A percentile compares a stretch with the other conserved stretches of the same genome.
phyloP scores from a whole-genome alignment of 2,113 vertebrate species.

The Toxotes chatareus region DNA sequence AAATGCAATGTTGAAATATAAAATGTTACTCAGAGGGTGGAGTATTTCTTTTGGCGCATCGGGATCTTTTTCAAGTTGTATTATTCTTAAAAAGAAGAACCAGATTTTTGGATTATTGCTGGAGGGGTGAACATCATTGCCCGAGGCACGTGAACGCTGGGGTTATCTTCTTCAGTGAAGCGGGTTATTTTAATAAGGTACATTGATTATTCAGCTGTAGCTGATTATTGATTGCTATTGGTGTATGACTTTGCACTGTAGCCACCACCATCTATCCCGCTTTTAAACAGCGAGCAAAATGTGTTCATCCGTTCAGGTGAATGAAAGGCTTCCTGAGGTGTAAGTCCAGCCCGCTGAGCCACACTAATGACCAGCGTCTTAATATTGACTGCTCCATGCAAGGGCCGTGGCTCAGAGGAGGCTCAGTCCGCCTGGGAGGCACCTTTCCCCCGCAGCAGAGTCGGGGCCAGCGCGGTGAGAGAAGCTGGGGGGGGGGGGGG shows the following conservation, averaged over 20 bases:
- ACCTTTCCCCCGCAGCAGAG: constrained; percentile 46
- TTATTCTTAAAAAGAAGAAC: not conserved
- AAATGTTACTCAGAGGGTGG: not conserved
- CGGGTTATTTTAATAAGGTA: not conserved
- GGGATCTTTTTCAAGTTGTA: not conserved
- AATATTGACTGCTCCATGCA: not conserved
- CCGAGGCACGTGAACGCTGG: not conserved
- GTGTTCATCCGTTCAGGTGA: no score
- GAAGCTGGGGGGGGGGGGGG: not conserved
- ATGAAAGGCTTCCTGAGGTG: no score
- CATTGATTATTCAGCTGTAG: not conserved
- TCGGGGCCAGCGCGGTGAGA: constrained; percentile 71
- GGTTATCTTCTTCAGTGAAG: not conserved
- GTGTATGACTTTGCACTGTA: not conserved
- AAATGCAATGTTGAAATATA: not conserved
- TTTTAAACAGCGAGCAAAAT: no score
- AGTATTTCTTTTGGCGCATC: not conserved
- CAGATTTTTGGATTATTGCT: not conserved
- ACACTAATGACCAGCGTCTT: not conserved
- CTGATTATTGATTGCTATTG: not conserved
- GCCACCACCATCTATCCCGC: no score
- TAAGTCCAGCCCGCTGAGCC: not conserved
- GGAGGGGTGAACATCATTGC: not conserved
- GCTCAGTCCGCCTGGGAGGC: not conserved
- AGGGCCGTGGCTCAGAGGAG: constrained; percentile 4